A percentile compares a stretch with the other conserved stretches of the same genome.
Conservation (phyloP, 1,140 invertebrate species). For the Tyrophagus putrescentiae region DNA sequence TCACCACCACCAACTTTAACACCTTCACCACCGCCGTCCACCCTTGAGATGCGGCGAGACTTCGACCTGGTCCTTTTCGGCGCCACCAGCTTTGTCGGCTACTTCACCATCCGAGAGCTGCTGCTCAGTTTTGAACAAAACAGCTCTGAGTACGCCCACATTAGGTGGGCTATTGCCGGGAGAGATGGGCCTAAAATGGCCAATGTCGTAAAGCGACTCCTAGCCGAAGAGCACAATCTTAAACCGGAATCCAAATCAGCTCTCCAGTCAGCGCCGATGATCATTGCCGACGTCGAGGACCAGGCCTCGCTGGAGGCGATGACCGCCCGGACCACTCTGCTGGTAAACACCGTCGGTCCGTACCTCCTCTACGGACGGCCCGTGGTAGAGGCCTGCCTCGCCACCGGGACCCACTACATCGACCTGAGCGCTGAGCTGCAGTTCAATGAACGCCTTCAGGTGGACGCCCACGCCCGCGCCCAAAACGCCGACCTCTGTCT, state of each 20-base stretch:
- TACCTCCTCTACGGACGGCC: neutral
- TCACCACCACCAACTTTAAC: too few species aligned
- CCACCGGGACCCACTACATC: neutral
- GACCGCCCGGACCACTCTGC: neutral
- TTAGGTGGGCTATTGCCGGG: neutral
- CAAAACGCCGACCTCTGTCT: neutral
- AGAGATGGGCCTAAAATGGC: neutral
- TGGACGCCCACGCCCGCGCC: neutral
- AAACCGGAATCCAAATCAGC: too few species aligned
- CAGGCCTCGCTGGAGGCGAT: neutral
- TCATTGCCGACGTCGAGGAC: neutral
- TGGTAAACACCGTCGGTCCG: neutral
- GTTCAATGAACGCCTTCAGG: neutral
- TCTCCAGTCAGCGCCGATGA: neutral
- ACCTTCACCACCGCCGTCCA: too few species aligned
- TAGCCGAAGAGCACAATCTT: neutral
- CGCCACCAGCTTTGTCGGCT: slow-evolving; percentile 5
- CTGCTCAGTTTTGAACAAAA: neutral
- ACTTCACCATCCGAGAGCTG: neutral
- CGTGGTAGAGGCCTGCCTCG: neutral
- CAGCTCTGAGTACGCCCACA: neutral
- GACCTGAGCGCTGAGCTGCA: neutral
- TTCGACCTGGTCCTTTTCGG: slow-evolving; percentile 8
- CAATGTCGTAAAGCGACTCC: neutral
- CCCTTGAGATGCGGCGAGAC: too few species aligned